A percentile compares a stretch with the other conserved stretches of the same genome.
Conservation (phyloP, 2,888 invertebrate genomes). For the Ferdinandea cuprea region DNA sequence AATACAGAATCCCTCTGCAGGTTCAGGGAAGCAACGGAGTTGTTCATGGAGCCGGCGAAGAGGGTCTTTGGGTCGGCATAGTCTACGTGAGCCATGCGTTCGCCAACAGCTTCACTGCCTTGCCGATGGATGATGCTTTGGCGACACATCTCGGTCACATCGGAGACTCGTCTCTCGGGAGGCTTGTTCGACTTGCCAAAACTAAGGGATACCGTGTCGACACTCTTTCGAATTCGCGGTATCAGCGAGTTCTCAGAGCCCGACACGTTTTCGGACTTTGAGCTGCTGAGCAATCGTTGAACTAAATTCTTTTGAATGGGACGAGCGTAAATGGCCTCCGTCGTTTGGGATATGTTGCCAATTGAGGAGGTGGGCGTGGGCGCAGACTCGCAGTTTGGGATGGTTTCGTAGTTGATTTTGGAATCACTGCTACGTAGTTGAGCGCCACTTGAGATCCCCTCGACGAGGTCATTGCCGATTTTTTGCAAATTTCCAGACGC, state of each 20-base stretch:
- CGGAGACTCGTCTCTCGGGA: constrained; percentile 81
- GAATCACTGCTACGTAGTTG: constrained; percentile 76
- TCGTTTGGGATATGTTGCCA: constrained; percentile 63
- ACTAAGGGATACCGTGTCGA: constrained; percentile 78
- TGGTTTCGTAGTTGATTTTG: constrained; percentile 77
- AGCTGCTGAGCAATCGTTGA: constrained; percentile 79
- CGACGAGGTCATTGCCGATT: constrained; percentile 78
- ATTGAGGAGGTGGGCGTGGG: constrained; percentile 53
- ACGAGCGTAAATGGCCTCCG: constrained; percentile 76
- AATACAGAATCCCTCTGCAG: constrained; percentile 82
- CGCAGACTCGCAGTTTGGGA: constrained; percentile 39
- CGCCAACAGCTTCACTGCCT: constrained; percentile 92
- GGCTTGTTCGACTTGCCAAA: constrained; percentile 79
- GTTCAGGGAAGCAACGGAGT: constrained; percentile 77
- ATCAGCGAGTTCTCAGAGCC: constrained; percentile 80
- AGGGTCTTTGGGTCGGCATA: constrained; percentile 92
- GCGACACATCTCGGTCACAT: constrained; percentile 81
- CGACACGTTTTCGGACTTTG: constrained; percentile 77
- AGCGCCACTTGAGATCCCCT: constrained; percentile 50
- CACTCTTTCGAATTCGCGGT: constrained; percentile 79
- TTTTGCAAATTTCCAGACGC: constrained; percentile 80
- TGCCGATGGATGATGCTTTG: constrained; percentile 86
- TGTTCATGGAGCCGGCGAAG: constrained; percentile 79
- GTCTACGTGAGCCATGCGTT: constrained; percentile 93
- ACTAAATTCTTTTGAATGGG: constrained; percentile 79